phyloP scores from a whole-genome alignment of 2,113 vertebrate species.

The Centrocercus urophasianus region DNA sequence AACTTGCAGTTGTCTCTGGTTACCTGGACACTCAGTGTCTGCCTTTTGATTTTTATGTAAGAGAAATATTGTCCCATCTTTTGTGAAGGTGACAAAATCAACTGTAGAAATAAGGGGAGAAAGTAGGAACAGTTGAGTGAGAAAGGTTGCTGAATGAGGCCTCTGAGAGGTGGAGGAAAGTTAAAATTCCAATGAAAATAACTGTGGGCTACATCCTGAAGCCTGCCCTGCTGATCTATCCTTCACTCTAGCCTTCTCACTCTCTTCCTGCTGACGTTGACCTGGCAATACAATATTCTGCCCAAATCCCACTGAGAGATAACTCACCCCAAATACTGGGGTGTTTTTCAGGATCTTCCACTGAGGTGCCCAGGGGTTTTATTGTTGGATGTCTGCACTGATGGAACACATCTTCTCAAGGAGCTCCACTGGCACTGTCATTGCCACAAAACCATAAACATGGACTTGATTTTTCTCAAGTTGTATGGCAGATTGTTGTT shows the following conservation, averaged over 20 bases:
- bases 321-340: background rate
- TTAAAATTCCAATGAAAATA: background rate
- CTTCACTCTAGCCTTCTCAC: background rate
- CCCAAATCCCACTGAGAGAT: background rate
- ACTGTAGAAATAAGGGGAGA: background rate
- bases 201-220: background rate
- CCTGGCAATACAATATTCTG: background rate
- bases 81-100: background rate
- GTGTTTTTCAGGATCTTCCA: background rate
- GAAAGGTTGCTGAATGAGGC: background rate
- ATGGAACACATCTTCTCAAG: background rate
- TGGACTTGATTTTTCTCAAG: background rate
- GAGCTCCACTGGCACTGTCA: background rate
- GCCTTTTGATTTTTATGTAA: background rate
- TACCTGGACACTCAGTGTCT: background rate
- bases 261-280: background rate
- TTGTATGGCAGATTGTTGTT: accelerated
- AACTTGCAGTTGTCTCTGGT: background rate
- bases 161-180: background rate
- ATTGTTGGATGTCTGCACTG: background rate
- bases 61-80: background rate
- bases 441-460: background rate
- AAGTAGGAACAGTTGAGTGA: background rate
- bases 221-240: background rate
- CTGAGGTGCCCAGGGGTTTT: accelerated